Evolutionary conservation across 2,797 vertebrate genomes (phyloP), one percentile per base, ranked within the genome.

Genomic region (Enteromius viviparus): DNA sequence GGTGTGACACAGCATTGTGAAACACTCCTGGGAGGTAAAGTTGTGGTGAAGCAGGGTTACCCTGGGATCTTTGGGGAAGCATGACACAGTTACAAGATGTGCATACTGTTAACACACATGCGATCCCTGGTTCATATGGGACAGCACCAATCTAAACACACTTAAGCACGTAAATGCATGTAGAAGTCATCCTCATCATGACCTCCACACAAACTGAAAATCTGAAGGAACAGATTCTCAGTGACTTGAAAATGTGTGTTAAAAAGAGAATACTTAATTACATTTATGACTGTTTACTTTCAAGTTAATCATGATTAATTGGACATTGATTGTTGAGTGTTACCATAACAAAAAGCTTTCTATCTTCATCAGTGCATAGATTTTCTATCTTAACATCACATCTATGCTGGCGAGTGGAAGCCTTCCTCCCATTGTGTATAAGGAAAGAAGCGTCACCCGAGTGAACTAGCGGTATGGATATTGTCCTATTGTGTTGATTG

Each of bases 1-100:
- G 94, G 94, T 95, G 95, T 93, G 92, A 81, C 87, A 88, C 87
- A 93, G 90, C 89, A 88, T 89, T 70, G 64, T 85, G 86, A 89
- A 80, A 87, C 86, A 89, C 94, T 89, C 93, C 40, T 80, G 94
- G 93, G 94, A 94, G 76, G 47, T 32, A 47, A 80, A 81, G 88
- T 81, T 87, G 86, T 55, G 77, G 80, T 87, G 87, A 84, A 75
- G 79, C 53, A 84, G 81, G 83, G 85, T 90, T 91, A 93, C 89
- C 90, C 89, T 91, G 93, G 91, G 89, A 91, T 82, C 84, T 88
- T 82, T 82, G 68, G 88, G 87, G 85, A 87, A 69, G 74, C 69
- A 71, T 82, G 88, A 84, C 86, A 86, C 89, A 49, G 89, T 88
- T 80, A 70, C 72, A 82, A 78, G 83, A 89, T 85, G 74, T 82